Conservation (phyloP, 1,140 invertebrate species). For the Cotesia typhae region DNA sequence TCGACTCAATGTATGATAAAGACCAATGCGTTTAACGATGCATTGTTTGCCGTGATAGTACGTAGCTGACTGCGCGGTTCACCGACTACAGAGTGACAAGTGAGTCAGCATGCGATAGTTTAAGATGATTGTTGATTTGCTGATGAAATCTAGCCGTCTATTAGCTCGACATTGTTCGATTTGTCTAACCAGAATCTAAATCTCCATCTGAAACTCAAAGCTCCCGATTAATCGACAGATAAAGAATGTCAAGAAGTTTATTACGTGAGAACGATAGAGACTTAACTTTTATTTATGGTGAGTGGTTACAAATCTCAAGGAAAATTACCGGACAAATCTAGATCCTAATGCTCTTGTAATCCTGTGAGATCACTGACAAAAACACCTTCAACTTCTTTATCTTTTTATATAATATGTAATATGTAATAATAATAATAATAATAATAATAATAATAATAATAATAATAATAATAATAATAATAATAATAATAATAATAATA, state of each 20-base stretch:
- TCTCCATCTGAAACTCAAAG: too few relatives aligned
- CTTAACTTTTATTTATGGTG: neutral
- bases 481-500: too few relatives aligned
- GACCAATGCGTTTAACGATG: slow-evolving; percentile 39
- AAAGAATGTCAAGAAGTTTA: too few relatives aligned
- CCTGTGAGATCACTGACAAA: slow-evolving; percentile 3
- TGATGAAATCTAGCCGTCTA: neutral
- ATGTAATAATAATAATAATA: too few relatives aligned
- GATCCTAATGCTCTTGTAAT: slow-evolving; percentile 39
- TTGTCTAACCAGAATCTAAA: too few relatives aligned
- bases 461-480: too few relatives aligned
- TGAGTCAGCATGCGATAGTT: slow-evolving; percentile 9
- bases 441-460: too few relatives aligned
- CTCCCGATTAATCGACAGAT: too few relatives aligned
- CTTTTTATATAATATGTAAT: too few relatives aligned
- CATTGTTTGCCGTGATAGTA: slow-evolving; percentile 40
- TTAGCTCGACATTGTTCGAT: too few relatives aligned
- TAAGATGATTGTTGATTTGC: neutral
- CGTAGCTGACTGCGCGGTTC: slow-evolving; percentile 34
- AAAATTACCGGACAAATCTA: slow-evolving; percentile 25
- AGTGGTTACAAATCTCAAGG: slow-evolving; percentile 23
- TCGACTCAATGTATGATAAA: slow-evolving; percentile 3
- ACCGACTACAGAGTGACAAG: neutral
- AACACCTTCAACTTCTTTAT: neutral
- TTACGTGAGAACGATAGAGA: too few relatives aligned